These are phyloP conservation scores for Tryphoninae sp. DNA, from an alignment of 2,888 invertebrate species.

Conservation along the genomic window DNA sequence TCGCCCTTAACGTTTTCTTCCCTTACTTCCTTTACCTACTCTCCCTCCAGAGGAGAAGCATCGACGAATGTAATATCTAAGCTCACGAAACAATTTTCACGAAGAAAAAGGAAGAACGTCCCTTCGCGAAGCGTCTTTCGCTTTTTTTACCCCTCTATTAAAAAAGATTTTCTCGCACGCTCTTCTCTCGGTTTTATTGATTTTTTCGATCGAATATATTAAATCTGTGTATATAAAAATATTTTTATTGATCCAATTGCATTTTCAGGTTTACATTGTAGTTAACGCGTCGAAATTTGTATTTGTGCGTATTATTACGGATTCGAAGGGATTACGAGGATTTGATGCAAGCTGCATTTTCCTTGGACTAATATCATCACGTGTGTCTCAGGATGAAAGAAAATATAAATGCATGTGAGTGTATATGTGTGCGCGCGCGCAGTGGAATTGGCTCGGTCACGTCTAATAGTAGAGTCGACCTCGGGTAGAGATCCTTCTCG, in stretches of 20 bases:
- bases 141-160: neutral
- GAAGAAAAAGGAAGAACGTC: conserved; percentile 9
- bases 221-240: neutral
- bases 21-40: conserved; percentile 14
- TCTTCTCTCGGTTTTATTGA: neutral
- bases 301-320: neutral
- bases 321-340: conserved; percentile 1
- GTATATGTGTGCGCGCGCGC: conserved; percentile 32
- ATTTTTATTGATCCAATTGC: neutral
- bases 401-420: conserved; percentile 4
- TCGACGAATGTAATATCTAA: conserved; percentile 54
- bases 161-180: neutral
- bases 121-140: neutral
- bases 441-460: conserved; percentile 63
- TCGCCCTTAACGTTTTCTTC: conserved; percentile 36
- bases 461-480: conserved; percentile 62
- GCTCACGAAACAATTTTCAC: conserved; percentile 21
- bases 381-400: conserved; percentile 42
- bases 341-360: conserved; percentile 37
- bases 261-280: neutral
- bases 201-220: neutral
- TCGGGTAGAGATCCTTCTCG: conserved; percentile 49
- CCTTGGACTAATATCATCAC: conserved; percentile 45
- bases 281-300: neutral
- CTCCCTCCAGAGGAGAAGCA: neutral